Percentiles rank a stretch among this genome's conserved stretches.
phyloP scores from a whole-genome alignment of 2,797 vertebrate species.

The Alca torda region DNA sequence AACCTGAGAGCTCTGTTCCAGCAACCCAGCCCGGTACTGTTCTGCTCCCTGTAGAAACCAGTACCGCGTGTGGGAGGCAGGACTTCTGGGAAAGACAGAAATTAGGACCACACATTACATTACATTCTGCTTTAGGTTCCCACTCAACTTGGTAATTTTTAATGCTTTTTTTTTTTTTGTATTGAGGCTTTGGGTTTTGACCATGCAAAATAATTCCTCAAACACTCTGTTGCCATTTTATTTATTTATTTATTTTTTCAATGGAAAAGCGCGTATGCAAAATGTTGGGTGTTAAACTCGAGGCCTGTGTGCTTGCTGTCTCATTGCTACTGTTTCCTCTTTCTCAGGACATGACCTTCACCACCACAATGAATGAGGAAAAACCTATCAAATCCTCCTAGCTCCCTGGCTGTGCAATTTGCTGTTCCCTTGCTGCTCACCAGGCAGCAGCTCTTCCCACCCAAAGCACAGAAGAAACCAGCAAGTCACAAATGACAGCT shows the following conservation, averaged over 20 bases:
- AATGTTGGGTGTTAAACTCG: not conserved
- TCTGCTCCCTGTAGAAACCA: not conserved
- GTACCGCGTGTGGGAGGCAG: not conserved
- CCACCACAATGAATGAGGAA: constrained; percentile 33
- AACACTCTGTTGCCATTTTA: not conserved
- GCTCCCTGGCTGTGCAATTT: constrained; percentile 19
- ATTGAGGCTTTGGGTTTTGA: not conserved
- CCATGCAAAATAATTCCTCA: not conserved
- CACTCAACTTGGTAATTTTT: not conserved
- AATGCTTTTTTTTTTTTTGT: not conserved
- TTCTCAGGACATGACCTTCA: constrained; percentile 62
- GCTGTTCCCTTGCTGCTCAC: constrained; percentile 2
- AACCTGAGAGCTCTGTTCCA: not conserved
- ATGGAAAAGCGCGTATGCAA: not conserved
- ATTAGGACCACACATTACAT: not conserved
- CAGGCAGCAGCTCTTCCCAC: constrained; percentile 23
- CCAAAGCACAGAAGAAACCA: constrained; percentile 5
- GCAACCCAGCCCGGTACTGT: not conserved
- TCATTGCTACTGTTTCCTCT: constrained; percentile 27
- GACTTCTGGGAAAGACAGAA: not conserved
- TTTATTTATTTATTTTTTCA: not conserved
- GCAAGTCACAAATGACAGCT: constrained; percentile 15
- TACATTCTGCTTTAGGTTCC: not conserved
- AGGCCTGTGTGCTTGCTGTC: not conserved
- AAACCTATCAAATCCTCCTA: constrained; percentile 32